These are phyloP conservation scores for Ceriagrion tenellum DNA, from an alignment of 2,888 invertebrate genomes.

Conservation along the genomic window DNA sequence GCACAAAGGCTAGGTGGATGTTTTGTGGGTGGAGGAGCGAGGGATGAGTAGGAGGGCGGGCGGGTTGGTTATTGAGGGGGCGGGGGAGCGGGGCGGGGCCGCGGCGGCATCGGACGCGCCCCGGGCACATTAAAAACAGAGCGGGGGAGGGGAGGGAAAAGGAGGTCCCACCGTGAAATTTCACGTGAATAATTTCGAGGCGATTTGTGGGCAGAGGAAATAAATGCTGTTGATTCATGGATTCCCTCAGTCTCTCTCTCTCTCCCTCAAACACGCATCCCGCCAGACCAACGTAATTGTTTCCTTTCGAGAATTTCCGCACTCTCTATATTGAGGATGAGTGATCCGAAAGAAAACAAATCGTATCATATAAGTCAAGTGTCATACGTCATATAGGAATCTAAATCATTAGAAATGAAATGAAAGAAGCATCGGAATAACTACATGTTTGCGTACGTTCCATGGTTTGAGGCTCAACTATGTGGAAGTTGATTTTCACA, in stretches of 20 bases:
- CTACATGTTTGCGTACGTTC: too few species aligned
- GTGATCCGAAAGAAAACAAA: neutral
- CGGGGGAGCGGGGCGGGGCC: neutral
- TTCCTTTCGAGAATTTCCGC: neutral
- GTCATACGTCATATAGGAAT: too few species aligned
- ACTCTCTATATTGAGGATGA: neutral
- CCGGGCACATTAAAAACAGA: neutral
- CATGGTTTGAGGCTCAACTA: too few species aligned
- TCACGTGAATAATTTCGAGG: constrained; percentile 9
- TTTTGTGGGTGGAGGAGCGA: neutral
- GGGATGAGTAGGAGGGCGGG: neutral
- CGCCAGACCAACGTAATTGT: neutral
- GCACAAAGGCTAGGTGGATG: neutral
- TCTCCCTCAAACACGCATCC: neutral
- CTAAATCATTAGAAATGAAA: too few species aligned
- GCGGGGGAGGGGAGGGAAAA: too few species aligned
- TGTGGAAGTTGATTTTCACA: too few species aligned
- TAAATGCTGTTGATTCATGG: constrained; percentile 25
- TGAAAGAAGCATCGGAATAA: too few species aligned
- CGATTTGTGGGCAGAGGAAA: neutral
- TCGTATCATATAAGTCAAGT: neutral
- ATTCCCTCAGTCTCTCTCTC: neutral
- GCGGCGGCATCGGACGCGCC: neutral
- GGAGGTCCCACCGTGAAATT: neutral
- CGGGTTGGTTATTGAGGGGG: too few species aligned